Evolutionary conservation across 2,797 vertebrate species (phyloP).

Genomic region (Lepidocolaptes lacrymiger): DNA sequence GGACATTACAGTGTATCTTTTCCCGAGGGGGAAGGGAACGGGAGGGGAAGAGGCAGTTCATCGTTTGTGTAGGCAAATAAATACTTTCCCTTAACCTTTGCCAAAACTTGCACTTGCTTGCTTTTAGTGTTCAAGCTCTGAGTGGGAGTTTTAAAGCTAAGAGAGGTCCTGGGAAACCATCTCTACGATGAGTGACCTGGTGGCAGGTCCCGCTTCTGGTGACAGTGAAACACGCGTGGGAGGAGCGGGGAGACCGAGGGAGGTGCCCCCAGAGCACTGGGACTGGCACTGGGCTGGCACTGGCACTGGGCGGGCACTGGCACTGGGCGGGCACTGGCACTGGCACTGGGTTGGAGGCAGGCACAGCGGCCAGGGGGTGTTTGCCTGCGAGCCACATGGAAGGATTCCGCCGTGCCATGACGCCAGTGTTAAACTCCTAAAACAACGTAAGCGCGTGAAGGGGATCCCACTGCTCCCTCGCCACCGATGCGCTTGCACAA

Average conservation of each 20-base stretch:
- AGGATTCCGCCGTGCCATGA: accelerated
- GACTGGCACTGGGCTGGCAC: accelerated
- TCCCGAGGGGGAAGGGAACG: too few species aligned
- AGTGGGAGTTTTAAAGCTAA: neutral
- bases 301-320: too few species aligned
- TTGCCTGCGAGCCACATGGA: neutral
- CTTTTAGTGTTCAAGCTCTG: neutral
- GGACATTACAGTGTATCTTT: neutral
- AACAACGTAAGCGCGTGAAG: accelerated
- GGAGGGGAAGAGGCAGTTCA: neutral
- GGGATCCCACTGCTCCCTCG: accelerated
- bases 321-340: too few species aligned
- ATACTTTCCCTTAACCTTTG: neutral
- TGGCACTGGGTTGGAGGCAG: neutral
- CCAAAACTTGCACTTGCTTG: neutral
- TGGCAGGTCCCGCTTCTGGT: accelerated
- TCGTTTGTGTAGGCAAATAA: neutral
- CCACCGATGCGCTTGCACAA: accelerated
- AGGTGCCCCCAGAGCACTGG: accelerated
- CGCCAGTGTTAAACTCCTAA: accelerated
- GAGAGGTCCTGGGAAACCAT: neutral
- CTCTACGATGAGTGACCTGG: neutral
- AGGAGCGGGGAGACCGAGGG: accelerated
- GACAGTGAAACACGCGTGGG: accelerated
- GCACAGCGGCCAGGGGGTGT: accelerated